Percentiles rank a stretch among this genome's conserved stretches.
phyloP scores from a whole-genome alignment of 2,888 invertebrate genomes.

The Arrhopalites spinosus region DNA sequence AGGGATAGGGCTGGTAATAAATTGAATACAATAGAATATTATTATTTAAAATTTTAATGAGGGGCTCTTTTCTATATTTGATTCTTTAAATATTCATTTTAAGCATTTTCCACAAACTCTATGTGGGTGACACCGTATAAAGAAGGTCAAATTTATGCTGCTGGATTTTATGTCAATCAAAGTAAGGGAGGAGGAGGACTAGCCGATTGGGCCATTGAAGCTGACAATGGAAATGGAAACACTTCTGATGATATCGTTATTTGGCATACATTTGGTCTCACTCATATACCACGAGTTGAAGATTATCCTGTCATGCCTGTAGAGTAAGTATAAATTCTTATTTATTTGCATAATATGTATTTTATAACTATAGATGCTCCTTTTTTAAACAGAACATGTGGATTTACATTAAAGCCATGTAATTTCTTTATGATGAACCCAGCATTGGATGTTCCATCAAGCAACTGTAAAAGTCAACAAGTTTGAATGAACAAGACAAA shows the following conservation, averaged over 20 bases:
- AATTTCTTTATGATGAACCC: constrained; percentile 39
- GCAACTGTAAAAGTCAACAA: background rate
- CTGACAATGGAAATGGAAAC: background rate
- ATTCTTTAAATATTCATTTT: too few relatives aligned
- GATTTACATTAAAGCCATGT: constrained; percentile 37
- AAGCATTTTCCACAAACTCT: constrained; percentile 44
- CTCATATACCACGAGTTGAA: constrained; percentile 51
- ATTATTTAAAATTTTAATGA: too few relatives aligned
- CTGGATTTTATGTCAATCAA: constrained; percentile 46
- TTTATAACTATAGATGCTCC: background rate
- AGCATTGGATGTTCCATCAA: constrained; percentile 36
- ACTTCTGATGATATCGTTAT: constrained; percentile 48
- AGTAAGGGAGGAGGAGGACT: constrained; percentile 43
- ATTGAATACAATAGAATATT: too few relatives aligned
- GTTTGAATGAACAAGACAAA: background rate
- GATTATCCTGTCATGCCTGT: constrained; percentile 51
- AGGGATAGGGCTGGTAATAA: constrained; percentile 44
- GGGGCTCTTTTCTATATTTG: too few relatives aligned
- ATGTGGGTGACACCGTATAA: constrained; percentile 50
- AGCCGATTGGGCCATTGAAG: constrained; percentile 4
- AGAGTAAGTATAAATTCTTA: constrained; percentile 31
- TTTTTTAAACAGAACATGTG: constrained; percentile 29
- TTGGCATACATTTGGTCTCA: constrained; percentile 52
- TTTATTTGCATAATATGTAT: background rate
- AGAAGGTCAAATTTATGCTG: constrained; percentile 47